These are phyloP conservation scores for Tigriopus californicus DNA, from an alignment of 2,888 invertebrate genomes.

Conservation along the genomic window DNA sequence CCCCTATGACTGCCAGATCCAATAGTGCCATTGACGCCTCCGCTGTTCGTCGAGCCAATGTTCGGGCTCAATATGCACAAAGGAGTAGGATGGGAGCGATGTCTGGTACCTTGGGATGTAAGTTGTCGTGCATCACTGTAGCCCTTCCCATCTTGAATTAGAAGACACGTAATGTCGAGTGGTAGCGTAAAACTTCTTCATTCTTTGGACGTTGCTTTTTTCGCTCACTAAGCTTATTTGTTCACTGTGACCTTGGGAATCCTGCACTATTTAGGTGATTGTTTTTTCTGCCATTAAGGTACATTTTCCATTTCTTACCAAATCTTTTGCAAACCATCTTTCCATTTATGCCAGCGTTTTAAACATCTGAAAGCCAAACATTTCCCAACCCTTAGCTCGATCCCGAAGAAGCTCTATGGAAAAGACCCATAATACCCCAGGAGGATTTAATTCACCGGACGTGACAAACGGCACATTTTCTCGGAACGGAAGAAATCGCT, in stretches of 20 bases:
- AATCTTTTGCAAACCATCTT: no score
- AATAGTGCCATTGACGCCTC: slow-evolving; percentile 85
- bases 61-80: slow-evolving; percentile 59
- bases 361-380: neutral
- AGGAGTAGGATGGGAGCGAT: slow-evolving; percentile 53
- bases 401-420: neutral
- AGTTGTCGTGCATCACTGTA: slow-evolving; percentile 29
- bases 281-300: no score
- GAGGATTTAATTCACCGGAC: neutral
- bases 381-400: neutral
- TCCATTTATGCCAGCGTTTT: no score
- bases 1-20: slow-evolving; percentile 37
- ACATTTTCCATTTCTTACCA: no score
- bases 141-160: no score
- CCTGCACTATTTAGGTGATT: no score
- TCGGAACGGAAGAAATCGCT: neutral
- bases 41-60: slow-evolving; percentile 62
- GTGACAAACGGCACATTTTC: neutral
- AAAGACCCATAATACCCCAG: neutral
- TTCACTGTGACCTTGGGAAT: no score
- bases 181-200: no score
- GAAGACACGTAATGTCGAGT: no score
- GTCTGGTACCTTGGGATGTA: slow-evolving; percentile 48
- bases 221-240: no score
- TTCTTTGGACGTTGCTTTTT: no score